Evolutionary conservation across 2,113 vertebrate species (phyloP), one percentile per base, ranked within the genome.

Genomic region (Vidua chalybeata): DNA sequence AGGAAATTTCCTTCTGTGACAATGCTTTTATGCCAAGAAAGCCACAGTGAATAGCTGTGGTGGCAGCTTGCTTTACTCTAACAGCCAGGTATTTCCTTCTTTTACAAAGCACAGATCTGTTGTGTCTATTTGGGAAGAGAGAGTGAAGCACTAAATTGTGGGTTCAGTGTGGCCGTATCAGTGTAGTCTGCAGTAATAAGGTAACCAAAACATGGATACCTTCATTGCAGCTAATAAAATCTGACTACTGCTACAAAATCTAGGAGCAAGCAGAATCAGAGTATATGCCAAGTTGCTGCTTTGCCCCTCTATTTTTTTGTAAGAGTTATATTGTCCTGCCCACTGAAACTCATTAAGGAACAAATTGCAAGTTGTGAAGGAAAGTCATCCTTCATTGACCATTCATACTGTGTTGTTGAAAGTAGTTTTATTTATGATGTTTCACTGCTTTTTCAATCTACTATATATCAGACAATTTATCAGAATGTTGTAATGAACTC

Each of bases 371-470:
- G 17, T 28, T 75, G 35, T 67, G 81, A 84, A 69, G 51, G 37
- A 22, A 73, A 91, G n/a, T 43, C 18, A 15, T 83, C 33, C 62
- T 85, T 87, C 43, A 35, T 33, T 87, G 80, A 64, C 72, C 41
- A 30, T 71, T 93, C 39, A 17, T 15, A 8, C 51, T 62, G n/a
- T 27, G 37, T 64, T 87, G 72, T 82, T 63, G 69, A 71, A 93
- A 93, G 15, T n/a, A 64, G 31, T 79, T 95, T 92, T 91, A 81
- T 94, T 90, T 84, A 89, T 77, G 41, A 41, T 80, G 26, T 66
- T 89, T 74, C 55, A 46, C 19, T 86, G 20, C 41, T 92, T 68
- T 78, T 85, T 78, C 30, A 48, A 23, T 68, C 62, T 87, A 46
- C n/a, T 4, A 18, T 67, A 23, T 59, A 92, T 93, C 52, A 87